Conservation (phyloP, 1,140 invertebrate species). For the Drosophila nannoptera region DNA sequence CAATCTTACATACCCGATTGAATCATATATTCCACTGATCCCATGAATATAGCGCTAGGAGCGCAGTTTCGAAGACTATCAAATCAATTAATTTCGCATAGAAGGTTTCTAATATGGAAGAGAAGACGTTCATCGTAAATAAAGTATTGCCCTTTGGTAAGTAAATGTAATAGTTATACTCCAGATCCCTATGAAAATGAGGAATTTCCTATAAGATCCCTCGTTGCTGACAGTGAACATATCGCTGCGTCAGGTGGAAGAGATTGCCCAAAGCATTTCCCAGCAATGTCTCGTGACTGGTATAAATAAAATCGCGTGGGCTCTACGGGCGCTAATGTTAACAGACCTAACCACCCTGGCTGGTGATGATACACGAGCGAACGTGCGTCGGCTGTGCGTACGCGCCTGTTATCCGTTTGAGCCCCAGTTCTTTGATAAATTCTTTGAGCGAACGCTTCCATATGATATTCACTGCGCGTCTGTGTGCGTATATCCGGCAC, state of each 20-base stretch:
- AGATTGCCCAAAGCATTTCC: constrained; percentile 57
- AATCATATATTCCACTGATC: no score
- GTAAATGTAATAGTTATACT: neutral
- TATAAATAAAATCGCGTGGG: constrained; percentile 83
- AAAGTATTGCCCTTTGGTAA: constrained; percentile 69
- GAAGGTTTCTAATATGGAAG: constrained; percentile 32
- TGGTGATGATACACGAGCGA: constrained; percentile 92
- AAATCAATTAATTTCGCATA: no score
- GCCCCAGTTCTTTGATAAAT: constrained; percentile 58
- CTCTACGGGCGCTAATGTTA: constrained; percentile 89
- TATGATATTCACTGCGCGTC: constrained; percentile 84
- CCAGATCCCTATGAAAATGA: neutral
- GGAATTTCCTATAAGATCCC: constrained; percentile 38
- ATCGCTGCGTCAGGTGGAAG: constrained; percentile 68
- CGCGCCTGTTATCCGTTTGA: constrained; percentile 65
- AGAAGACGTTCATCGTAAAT: constrained; percentile 51
- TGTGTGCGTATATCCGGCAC: constrained; percentile 96
- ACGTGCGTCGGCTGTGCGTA: constrained; percentile 88
- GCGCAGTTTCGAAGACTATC: no score
- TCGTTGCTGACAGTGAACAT: constrained; percentile 57
- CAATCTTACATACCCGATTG: no score
- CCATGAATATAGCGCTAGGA: no score
- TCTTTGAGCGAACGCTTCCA: constrained; percentile 63
- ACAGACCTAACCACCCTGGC: constrained; percentile 96
- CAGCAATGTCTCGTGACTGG: constrained; percentile 59